Conservation (phyloP, 1,140 invertebrate genomes). For the Saccostrea cuccullata region DNA sequence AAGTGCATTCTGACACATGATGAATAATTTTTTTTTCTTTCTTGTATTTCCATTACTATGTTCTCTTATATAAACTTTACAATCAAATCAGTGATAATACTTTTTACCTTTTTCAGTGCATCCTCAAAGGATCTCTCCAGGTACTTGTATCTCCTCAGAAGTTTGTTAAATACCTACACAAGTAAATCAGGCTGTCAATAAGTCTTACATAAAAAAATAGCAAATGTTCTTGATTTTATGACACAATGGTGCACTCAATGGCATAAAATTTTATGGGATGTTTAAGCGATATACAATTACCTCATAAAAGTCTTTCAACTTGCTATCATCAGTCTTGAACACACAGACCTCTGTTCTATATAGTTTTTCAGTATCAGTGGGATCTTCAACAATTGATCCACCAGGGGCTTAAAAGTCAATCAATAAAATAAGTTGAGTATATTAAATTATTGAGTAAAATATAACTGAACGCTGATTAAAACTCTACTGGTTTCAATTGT, state of each 20-base stretch:
- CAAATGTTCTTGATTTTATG: neutral
- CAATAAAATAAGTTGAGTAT: neutral
- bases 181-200: neutral
- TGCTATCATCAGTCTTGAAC: conserved; percentile 76
- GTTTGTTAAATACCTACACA: conserved; percentile 92
- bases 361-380: conserved; percentile 86
- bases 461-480: no score
- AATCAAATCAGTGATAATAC: neutral
- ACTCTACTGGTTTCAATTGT: no score
- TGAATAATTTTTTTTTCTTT: neutral
- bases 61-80: neutral
- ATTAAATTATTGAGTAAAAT: no score
- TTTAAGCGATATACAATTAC: conserved; percentile 78
- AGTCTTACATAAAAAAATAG: neutral
- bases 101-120: conserved; percentile 87
- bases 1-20: neutral
- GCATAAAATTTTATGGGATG: neutral
- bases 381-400: conserved; percentile 94
- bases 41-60: neutral
- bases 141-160: conserved; percentile 97
- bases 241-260: neutral
- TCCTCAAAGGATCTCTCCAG: conserved; percentile 98
- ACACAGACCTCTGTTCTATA: conserved; percentile 84
- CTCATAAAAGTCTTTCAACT: conserved; percentile 85
- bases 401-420: conserved; percentile 87